Conservation (phyloP, 2,797 vertebrate species). For the Sciaenops ocellatus region DNA sequence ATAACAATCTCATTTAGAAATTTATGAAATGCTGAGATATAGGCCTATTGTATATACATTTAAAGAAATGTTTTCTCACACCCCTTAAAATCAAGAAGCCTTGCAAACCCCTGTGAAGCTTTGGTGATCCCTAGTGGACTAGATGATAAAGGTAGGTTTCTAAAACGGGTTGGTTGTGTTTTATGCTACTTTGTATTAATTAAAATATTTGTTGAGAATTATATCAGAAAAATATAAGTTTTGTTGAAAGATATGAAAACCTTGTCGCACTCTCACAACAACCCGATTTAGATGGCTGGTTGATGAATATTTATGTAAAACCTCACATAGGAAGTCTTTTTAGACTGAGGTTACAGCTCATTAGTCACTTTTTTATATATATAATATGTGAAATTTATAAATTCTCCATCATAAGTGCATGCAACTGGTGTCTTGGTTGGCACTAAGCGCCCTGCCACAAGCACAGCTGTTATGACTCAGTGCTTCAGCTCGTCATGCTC, state of each 20-base stretch:
- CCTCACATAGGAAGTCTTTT: not conserved
- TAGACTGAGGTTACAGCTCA: not conserved
- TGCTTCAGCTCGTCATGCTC: conserved; percentile 65
- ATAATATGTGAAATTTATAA: not conserved
- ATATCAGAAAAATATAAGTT: too few relatives aligned
- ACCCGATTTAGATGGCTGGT: not conserved
- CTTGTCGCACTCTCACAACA: not conserved
- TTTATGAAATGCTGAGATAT: too few relatives aligned
- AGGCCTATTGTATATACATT: too few relatives aligned
- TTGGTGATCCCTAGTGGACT: not conserved
- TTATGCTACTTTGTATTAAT: not conserved
- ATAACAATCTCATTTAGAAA: too few relatives aligned
- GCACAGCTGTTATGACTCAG: conserved; percentile 32
- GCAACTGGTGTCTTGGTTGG: conserved; percentile 9
- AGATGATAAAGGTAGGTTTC: not conserved
- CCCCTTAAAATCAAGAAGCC: too few relatives aligned
- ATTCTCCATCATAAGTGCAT: not conserved
- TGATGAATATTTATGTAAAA: not conserved
- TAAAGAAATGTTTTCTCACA: too few relatives aligned
- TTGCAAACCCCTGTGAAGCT: too few relatives aligned
- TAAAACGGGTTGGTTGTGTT: not conserved
- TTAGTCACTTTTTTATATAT: too few relatives aligned
- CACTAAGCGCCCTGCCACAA: not conserved
- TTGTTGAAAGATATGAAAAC: too few relatives aligned
- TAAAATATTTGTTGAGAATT: too few relatives aligned